These are phyloP conservation scores for Botia almorhae DNA, from an alignment of 2,797 vertebrate genomes.

Conservation along the genomic window DNA sequence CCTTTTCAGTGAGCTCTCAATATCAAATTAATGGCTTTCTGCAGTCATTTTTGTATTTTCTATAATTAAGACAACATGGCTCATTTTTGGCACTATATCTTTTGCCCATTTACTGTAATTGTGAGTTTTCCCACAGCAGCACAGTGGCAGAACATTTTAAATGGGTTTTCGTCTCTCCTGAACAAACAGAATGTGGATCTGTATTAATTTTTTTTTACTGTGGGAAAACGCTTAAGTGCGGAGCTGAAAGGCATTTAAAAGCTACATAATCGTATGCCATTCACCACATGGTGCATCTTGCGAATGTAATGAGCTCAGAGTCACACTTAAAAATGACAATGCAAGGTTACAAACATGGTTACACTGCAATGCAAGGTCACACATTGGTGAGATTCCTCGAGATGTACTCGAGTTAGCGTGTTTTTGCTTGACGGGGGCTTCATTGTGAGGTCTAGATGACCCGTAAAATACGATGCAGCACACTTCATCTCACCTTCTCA, in stretches of 20 bases:
- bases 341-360: slow-evolving; percentile 18
- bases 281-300: not conserved
- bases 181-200: slow-evolving; percentile 25
- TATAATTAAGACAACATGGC: slow-evolving; percentile 19
- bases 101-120: slow-evolving; percentile 41
- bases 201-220: not conserved
- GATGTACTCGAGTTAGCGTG: not conserved
- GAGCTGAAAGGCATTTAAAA: slow-evolving; percentile 35
- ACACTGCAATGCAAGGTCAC: slow-evolving; percentile 19
- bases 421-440: slow-evolving; percentile 21
- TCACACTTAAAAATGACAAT: slow-evolving; percentile 28
- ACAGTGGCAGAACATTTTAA: slow-evolving; percentile 2
- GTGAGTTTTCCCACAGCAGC: slow-evolving; percentile 9
- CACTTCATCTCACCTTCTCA: slow-evolving; percentile 34
- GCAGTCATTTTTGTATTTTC: slow-evolving; percentile 4
- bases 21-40: not conserved
- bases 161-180: slow-evolving; percentile 25
- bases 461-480: slow-evolving; percentile 38
- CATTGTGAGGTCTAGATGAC: slow-evolving; percentile 39
- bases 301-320: not conserved
- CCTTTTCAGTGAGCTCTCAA: not conserved
- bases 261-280: slow-evolving; percentile 28
- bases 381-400: slow-evolving; percentile 4
- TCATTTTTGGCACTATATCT: slow-evolving; percentile 13
- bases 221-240: slow-evolving; percentile 10